Base-by-base conservation (phyloP, 2,113 vertebrate species). In the Polypterus senegalus region DNA sequence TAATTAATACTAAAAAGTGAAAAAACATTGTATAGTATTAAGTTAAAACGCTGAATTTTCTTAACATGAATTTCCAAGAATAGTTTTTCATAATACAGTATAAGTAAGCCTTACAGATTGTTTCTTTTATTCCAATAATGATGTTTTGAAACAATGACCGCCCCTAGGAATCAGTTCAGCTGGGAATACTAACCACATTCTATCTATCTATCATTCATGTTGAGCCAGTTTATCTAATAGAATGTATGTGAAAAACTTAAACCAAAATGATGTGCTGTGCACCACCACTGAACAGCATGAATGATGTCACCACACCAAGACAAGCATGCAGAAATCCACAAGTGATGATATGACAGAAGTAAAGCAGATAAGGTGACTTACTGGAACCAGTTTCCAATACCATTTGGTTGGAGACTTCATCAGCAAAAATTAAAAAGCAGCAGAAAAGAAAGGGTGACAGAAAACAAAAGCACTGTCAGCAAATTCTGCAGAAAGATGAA, bases 331-430 rank as follows among this genome's bases (percentile, higher is more conserved):
- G 59, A 70, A 61, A 67, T 65, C 65, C 66, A 58, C 63, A 65
- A 71, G 71, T 64, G 65, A 71, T 69, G 61, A 11, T 67, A 67
- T 10, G 62, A 81, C 57, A 63, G 61, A 76, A 78, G 54, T 66
- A 65, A 58, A 78, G 68, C 63, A 70, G 74, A 72, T 73, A 70
- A 62, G 77, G 76, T 76, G 77, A 97, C 94, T 99, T 96, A 99
- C 93, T 88, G 96, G 96, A 81, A 99, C 95, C 90, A 99, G 91
- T 88, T 99, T 98, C 94, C 93, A 97, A 85, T 97, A 98, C 96
- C 96, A 99, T 87, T 97, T 98, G 88, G 93, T 96, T 84, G 96
- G 92, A 88, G 96, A 97, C 96, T 97, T 92, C 86, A 83, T 79
- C 63, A 62, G 66, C 66, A 70, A 47, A 52, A 8, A 27, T 27